Evolutionary conservation across 2,888 invertebrate genomes (phyloP), one percentile per base, ranked within the genome.

Genomic region (Parnassius orleans): DNA sequence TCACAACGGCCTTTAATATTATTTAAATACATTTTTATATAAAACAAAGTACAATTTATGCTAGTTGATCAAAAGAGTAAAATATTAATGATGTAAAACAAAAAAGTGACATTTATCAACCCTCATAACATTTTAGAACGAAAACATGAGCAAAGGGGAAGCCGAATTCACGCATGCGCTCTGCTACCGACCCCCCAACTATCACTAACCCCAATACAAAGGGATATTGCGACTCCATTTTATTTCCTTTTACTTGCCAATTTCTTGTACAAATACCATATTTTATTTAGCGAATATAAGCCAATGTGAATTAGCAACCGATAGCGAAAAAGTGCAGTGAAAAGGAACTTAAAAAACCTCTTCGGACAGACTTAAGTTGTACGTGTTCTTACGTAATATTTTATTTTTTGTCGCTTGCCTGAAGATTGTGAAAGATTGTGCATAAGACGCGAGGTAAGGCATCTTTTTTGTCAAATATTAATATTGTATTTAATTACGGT

Each of bases 161-260:
- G 74, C 72, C 69, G 66, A 66, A 10, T 46, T 10, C 65, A 68
- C 89, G 88, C 90, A 84, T 81, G 90, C 90, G 81, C 70, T 14
- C 9, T n/a, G 9, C 33, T 3, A 15, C 5, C 47, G 9, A 60
- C 64, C 68, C 74, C 65, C 65, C 69, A 69, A 57, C 72, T 43
- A 53, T 57, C 59, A 68, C 78, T 84, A 84, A 86, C 85, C 86
- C 84, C 78, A 83, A 83, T 77, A 72, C 70, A 66, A 69, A 67
- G 70, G 69, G 69, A 71, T 68, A 65, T 63, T 67, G 64, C 65
- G 76, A 83, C 86, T 76, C 88, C 90, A 90, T 90, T 86, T 90
- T 90, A 84, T 79, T 83, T 86, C 73, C 67, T 68, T 69, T 69
- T 79, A 77, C 80, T 79, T 77, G 74, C 67, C 72, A 76, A 73